phyloP scores from a whole-genome alignment of 2,797 vertebrate genomes.

The Peromyscus attwateri region DNA sequence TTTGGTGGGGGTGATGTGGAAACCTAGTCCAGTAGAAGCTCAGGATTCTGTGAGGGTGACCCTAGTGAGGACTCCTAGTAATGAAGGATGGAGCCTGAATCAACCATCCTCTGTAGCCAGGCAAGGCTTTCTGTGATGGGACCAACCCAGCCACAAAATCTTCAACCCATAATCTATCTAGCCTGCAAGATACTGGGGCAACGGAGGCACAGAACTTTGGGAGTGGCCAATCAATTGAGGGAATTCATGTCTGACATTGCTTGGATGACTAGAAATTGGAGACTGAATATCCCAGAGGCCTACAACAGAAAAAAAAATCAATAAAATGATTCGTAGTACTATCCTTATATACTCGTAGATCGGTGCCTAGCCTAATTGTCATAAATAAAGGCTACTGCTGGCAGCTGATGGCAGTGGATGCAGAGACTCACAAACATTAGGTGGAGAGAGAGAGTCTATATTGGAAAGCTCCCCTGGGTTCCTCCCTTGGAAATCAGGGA shows the following conservation, averaged over 20 bases:
- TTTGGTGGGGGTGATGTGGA: background rate
- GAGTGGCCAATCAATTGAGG: background rate
- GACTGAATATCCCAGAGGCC: background rate
- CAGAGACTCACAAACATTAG: background rate
- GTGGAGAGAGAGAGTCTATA: background rate
- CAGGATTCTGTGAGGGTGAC: background rate
- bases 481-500: background rate
- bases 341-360: background rate
- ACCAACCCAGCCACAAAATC: background rate
- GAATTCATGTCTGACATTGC: background rate
- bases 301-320: background rate
- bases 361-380: background rate
- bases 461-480: background rate
- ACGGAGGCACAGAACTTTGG: background rate
- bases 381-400: background rate
- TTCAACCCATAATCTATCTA: background rate
- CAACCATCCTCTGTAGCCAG: background rate
- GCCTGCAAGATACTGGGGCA: background rate
- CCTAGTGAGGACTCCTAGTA: background rate
- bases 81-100: background rate
- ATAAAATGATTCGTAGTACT: background rate
- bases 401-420: background rate
- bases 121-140: background rate
- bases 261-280: background rate
- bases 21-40: background rate